Evolutionary conservation across 2,797 vertebrate species (phyloP).

Genomic region (Rhynchotus rufescens): DNA sequence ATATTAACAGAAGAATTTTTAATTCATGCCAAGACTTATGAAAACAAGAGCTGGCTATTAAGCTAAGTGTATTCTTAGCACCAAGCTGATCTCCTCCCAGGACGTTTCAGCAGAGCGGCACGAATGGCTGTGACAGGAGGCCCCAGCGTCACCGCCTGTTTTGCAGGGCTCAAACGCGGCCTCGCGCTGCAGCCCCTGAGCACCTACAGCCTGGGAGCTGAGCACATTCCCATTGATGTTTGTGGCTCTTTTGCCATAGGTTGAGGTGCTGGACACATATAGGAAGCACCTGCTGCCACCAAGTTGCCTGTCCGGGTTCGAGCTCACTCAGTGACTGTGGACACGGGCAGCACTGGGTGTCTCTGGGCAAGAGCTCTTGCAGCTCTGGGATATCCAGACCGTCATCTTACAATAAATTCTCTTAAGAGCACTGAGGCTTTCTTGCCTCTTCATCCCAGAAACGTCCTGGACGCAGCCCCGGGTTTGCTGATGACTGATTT

Average conservation of each 20-base stretch:
- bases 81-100: not conserved
- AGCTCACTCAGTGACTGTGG: accelerated
- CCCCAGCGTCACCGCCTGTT: not conserved
- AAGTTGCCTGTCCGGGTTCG: not conserved
- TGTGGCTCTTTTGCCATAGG: accelerated
- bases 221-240: not conserved
- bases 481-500: not conserved
- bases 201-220: not conserved
- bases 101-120: not conserved
- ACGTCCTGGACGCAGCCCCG: not conserved
- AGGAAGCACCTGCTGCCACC: not conserved
- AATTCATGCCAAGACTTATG: not conserved
- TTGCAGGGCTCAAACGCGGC: accelerated
- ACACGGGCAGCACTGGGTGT: not conserved
- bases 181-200: accelerated
- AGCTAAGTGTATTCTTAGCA: not conserved
- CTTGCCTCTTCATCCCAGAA: not conserved
- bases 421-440: not conserved
- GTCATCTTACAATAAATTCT: not conserved
- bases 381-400: not conserved
- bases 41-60: not conserved
- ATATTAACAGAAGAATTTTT: slow-evolving; percentile 9
- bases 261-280: not conserved
- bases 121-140: not conserved
- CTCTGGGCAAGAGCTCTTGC: not conserved